Base-by-base conservation (phyloP, 2,797 vertebrate genomes). In the Pampus argenteus region DNA sequence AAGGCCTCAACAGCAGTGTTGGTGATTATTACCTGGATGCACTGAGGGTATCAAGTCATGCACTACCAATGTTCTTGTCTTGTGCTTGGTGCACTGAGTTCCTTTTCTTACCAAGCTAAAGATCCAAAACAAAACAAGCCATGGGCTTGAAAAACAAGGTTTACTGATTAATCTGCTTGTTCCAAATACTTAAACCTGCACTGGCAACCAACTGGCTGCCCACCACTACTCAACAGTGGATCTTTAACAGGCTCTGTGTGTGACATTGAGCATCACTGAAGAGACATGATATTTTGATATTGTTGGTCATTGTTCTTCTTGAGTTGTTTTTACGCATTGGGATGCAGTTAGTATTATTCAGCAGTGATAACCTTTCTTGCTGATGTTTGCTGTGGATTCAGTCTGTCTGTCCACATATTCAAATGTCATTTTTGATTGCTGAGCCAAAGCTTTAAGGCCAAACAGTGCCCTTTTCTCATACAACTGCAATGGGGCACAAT, bases 341-440 rank as follows among this genome's bases (percentile, higher is more conserved):
- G 69, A 66, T 13, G 22, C 44, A 45, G 50, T 72, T 67, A 66
- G 73, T 88, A 50, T 78, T 80, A 72, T 84, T 88, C 80, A 72
- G 71, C 29, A 34, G 67, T 5, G 49, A 54, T 78, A 87, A 83
- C 78, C 72, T 86, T 85, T 83, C 18, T 60, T 0, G 9, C 49
- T 52, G 79, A 77, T 86, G 78, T 88, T 85, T 80, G 58, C 72
- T 29, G 23, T 71, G 79, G 72, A 81, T 78, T 87, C 68, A 55
- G 17, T 81, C 78, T 54, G 58, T 50, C 71, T 74, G 69, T 84
- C 84, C 63, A 85, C 81, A 68, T 82, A 86, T 90, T 88, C 80
- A 92, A 88, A 90, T 92, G 86, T 89, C 89, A 87, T 74, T 60
- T 72, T 69, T 80, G 84, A 88, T 90, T 82, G 76, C 76, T 40